A percentile compares a stretch with the other conserved stretches of the same genome.
Evolutionary conservation across 2,113 vertebrate genomes (phyloP).

Genomic region (Pyrgilauda ruficollis): DNA sequence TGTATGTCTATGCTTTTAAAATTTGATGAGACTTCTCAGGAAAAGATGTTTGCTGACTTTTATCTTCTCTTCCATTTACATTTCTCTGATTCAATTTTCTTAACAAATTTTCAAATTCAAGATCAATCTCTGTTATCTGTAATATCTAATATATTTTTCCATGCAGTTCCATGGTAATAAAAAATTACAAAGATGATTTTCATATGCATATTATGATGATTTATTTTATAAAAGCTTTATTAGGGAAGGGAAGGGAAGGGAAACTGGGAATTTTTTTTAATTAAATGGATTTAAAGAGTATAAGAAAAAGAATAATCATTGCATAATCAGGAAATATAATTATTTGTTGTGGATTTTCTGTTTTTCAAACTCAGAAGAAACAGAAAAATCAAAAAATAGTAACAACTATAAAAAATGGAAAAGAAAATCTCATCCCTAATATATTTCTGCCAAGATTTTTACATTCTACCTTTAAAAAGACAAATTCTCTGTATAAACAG

Average conservation of each 20-base stretch:
- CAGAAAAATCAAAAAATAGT: neutral
- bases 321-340: neutral
- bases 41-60: neutral
- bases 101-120: neutral
- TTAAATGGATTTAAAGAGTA: neutral
- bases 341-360: neutral
- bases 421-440: too few species aligned
- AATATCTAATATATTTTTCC: neutral
- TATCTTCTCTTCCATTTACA: neutral
- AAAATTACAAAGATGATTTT: neutral
- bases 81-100: neutral
- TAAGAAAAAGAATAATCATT: neutral
- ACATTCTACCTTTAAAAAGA: neutral
- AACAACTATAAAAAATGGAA: neutral
- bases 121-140: neutral
- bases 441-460: neutral
- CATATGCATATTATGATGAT: neutral
- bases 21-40: neutral
- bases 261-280: neutral
- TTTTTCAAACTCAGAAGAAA: neutral
- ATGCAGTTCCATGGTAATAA: neutral
- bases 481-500: neutral
- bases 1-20: neutral
- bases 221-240: neutral
- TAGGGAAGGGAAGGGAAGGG: too few species aligned